Base-by-base conservation (phyloP, 1,140 invertebrate species). In the Heliconius congener region DNA sequence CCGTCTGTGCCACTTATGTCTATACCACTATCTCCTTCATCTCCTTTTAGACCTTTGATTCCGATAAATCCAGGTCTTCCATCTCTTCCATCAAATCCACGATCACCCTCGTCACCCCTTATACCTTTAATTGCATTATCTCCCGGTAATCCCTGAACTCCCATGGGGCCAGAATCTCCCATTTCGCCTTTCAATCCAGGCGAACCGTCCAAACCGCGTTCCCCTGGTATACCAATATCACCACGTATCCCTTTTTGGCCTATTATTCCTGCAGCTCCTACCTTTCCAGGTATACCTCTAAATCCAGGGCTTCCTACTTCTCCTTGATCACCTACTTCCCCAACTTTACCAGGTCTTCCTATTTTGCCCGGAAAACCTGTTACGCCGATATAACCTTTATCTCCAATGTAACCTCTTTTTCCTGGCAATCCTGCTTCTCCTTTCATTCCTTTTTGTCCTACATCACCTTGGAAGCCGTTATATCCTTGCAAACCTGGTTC, bases 331-430 rank as follows among this genome's bases (percentile, higher is more conserved):
- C 96, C 94, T 2, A 81, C 78, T 50, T 95, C 94, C 74, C 96
- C 97, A 70, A 93, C 91, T 46, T 94, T 90, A 46, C 97, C 97
- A 46, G 94, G 94, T 57, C 92, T 90, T 57, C 96, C 96, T 52
- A 94, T 88, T 13, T 91, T 87, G 57, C 96, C 96, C 13, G 95
- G 88, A 55, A 95, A 93, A 75, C 96, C 96, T 71, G 91, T 88
- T 42, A 88, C 83, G 9, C 95, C 95, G 57, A 83, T 74, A 39
- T 75, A 19, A 30, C 95, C 95, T 71, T 85, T 80, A 73, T 87
- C 87, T 76, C 95, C 96, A 74, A 83, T 84, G 55, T 83, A 79
- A 78, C 96, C 96, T 37, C 76, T 80, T 13, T 71, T 76, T 19
- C 95, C 95, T 30, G 86, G 79, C 4, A 88, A 87, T 11, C 95